Evolutionary conservation across 1,140 invertebrate genomes (phyloP), one percentile per base, ranked within the genome.

Genomic region (Drosophila oshimai): DNA sequence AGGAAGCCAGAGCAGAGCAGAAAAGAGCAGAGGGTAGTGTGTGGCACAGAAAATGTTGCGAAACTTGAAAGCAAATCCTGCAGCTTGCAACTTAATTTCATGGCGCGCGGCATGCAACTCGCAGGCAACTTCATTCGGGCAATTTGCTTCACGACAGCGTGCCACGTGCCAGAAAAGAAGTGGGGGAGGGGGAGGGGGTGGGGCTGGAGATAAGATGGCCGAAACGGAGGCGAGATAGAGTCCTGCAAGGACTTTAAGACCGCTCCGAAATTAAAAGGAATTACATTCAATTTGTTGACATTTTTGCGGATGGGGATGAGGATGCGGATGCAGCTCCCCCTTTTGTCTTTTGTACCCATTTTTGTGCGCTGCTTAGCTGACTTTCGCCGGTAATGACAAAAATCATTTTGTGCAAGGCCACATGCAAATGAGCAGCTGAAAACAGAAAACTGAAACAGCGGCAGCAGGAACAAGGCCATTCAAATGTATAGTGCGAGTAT

Each of bases 71-170:
- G 80, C 71, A 86, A 84, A 84, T 84, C 80, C 80, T 75, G 67
- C 51, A 76, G 80, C 80, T 86, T 84, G 80, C 80, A 84, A 84
- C 80, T 84, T 84, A 84, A 84, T 84, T 86, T 84, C 80, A 80
- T 86, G 71, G 71, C 75, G 80, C 54, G 80, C 62, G 58, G 57
- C 70, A 39, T 62, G 41, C 55, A 26, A 58, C 42, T 75, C 42
- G 74, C 71, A 74, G 51, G 74, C 75, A 86, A 74, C 75, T 72
- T 86, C 80, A 86, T 84, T 84, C 71, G 80, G 74, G 80, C 79
- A 86, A 84, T 84, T 84, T 84, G 79, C 71, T 74, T 44, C 60
- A 65, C 69, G 74, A 83, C 58, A 74, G 71, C 71, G 67, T 79
- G 69, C 79, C 80, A 75, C 71, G 79, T 84, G 49, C 76, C 60